Conservation (phyloP, 2,888 invertebrate genomes). For the Zelleria hepariella region DNA sequence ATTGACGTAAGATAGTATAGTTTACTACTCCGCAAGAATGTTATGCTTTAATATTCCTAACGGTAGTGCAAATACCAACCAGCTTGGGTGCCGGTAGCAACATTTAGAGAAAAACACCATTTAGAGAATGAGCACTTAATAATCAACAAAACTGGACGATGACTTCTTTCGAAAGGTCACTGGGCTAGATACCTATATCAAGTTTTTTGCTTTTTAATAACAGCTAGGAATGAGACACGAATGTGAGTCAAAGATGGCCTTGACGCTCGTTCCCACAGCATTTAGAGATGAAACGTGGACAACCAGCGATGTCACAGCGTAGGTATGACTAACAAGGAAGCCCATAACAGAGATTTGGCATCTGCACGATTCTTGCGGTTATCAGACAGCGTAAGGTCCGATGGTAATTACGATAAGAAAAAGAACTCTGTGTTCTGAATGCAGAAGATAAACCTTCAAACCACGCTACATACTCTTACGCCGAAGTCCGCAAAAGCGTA, state of each 20-base stretch:
- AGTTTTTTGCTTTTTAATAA: neutral
- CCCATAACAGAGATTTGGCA: constrained; percentile 1
- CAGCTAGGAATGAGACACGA: neutral
- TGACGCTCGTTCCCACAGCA: neutral
- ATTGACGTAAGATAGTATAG: no score
- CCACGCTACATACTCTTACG: no score
- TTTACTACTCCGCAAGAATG: no score
- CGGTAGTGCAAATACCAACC: neutral
- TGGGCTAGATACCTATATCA: neutral
- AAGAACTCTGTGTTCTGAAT: constrained; percentile 20
- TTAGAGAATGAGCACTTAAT: neutral
- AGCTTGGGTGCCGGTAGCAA: neutral
- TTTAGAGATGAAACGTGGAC: neutral
- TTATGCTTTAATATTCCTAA: neutral
- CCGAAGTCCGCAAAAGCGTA: no score
- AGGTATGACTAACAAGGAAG: constrained; percentile 2
- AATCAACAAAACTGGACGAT: neutral
- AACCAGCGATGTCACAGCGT: constrained; percentile 1
- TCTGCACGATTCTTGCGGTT: constrained; percentile 9
- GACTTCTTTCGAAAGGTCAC: neutral
- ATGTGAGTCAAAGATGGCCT: neutral
- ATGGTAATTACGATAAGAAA: constrained; percentile 10
- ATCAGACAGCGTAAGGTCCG: constrained; percentile 22
- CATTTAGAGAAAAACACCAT: neutral
- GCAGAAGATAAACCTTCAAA: constrained; percentile 19